These are phyloP conservation scores for Trichogramma evanescens DNA, from an alignment of 2,888 invertebrate genomes.

Conservation along the genomic window DNA sequence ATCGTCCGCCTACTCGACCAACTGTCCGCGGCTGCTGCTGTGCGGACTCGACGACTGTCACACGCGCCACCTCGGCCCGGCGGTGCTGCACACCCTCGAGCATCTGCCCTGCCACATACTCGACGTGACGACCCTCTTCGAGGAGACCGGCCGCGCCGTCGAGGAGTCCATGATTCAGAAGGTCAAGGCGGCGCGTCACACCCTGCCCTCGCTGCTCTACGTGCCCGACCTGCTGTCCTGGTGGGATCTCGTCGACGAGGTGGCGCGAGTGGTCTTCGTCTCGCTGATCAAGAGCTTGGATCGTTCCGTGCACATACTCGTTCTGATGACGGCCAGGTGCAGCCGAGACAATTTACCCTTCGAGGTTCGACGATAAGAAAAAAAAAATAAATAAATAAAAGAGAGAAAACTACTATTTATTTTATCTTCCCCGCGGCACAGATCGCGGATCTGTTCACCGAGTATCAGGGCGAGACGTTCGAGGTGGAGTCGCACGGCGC, in stretches of 20 bases:
- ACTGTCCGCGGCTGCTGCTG: conserved; percentile 49
- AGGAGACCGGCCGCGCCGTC: conserved; percentile 59
- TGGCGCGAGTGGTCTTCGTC: conserved; percentile 40
- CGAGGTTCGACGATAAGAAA: conserved; percentile 29
- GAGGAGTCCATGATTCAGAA: conserved; percentile 77
- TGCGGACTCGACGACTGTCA: conserved; percentile 54
- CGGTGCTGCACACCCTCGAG: conserved; percentile 69
- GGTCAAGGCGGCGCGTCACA: conserved; percentile 69
- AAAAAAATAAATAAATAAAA: not conserved
- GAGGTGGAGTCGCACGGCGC: conserved; percentile 30
- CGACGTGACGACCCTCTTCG: conserved; percentile 60
- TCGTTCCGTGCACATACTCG: conserved; percentile 38
- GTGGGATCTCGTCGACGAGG: conserved; percentile 44
- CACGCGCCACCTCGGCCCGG: conserved; percentile 65
- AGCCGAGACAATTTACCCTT: conserved; percentile 30
- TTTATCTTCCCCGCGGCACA: conserved; percentile 13
- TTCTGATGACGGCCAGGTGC: conserved; percentile 37
- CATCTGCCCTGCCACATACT: conserved; percentile 64
- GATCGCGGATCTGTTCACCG: conserved; percentile 36
- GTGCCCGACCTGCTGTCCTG: conserved; percentile 41
- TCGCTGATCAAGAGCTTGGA: conserved; percentile 39
- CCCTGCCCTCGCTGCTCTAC: conserved; percentile 52
- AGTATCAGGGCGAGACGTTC: conserved; percentile 37
- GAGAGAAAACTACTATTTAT: not conserved
- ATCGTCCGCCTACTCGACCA: conserved; percentile 33